Conservation (phyloP, 37 sponge, comb jelly and placozoan species). For the Mnemiopsis leidyi region DNA sequence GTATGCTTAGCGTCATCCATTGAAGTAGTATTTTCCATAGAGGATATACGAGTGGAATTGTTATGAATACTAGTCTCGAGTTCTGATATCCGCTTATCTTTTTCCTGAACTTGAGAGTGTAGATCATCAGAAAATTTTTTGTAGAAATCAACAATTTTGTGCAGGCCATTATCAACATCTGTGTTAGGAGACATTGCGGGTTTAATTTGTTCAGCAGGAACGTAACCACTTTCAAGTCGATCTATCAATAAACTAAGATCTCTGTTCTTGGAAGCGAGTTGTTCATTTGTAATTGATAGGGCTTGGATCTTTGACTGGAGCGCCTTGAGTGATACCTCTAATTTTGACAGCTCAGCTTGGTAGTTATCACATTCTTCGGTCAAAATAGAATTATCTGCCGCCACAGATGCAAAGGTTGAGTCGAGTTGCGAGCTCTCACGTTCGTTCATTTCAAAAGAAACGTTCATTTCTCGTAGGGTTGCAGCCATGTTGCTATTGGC, state of each 20-base stretch:
- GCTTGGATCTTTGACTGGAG: background rate
- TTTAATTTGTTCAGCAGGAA: background rate
- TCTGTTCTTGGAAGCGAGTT: background rate
- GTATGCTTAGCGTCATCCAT: background rate
- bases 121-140: background rate
- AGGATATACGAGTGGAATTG: background rate
- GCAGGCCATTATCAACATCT: background rate
- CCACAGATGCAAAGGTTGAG: background rate
- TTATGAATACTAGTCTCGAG: background rate
- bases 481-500: background rate
- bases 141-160: background rate
- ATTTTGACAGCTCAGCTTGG: background rate
- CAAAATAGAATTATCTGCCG: background rate
- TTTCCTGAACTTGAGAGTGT: background rate
- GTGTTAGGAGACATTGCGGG: background rate
- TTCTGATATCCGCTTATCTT: background rate
- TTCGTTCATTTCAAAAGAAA: background rate
- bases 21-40: background rate
- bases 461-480: background rate
- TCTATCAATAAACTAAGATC: background rate
- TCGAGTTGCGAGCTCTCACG: background rate
- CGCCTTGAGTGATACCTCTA: background rate
- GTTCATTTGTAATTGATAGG: background rate
- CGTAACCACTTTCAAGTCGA: background rate
- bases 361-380: background rate